Evolutionary conservation across 2,888 invertebrate species (phyloP), one percentile per base, ranked within the genome.

Genomic region (Chouioia cunea): DNA sequence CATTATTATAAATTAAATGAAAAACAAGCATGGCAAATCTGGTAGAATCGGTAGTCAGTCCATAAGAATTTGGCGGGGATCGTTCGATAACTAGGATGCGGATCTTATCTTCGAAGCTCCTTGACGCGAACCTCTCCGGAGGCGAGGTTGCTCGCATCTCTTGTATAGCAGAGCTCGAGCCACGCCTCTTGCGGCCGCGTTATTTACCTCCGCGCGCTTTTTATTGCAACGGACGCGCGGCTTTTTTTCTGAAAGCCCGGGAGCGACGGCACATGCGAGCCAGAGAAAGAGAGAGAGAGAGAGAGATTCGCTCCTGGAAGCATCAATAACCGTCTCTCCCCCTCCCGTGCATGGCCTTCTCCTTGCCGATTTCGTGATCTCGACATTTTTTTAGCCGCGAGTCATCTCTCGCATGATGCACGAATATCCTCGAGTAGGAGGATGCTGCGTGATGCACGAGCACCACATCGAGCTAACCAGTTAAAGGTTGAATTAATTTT

Each of bases 91-190:
- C 83, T 80, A 83, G 83, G 76, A 78, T 80, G 36, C 36, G 84
- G 84, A 72, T 69, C 82, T 84, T 84, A 84, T 84, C 83, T 83
- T 74, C 65, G 48, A 75, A 76, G 84, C 83, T 83, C 77, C 84
- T 82, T 83, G 81, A 82, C 63, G 57, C 36, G 53, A 57, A 48
- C 50, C 36, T 58, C 64, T 46, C 12, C 64, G 20, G 47, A 62
- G 53, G 60, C 50, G 36, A 36, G 36, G 10, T 36, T 12, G 36
- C 6, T 6, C 15, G 8, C 52, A 52, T 54, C 44, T 18, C 52
- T 8, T 36, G 36, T 36, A 36, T 36, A 36, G n/a, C 36, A 36
- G 36, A n/a, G 4, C 53, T 44, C n/a, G 36, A 36, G 36, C 43
- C 20, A 23, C 15, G 36, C 15, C 48, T 36, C 27, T 15, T 44